Evolutionary conservation across 2,888 invertebrate species (phyloP), one percentile per base, ranked within the genome.

Genomic region (Gymnosoma rotundatum): DNA sequence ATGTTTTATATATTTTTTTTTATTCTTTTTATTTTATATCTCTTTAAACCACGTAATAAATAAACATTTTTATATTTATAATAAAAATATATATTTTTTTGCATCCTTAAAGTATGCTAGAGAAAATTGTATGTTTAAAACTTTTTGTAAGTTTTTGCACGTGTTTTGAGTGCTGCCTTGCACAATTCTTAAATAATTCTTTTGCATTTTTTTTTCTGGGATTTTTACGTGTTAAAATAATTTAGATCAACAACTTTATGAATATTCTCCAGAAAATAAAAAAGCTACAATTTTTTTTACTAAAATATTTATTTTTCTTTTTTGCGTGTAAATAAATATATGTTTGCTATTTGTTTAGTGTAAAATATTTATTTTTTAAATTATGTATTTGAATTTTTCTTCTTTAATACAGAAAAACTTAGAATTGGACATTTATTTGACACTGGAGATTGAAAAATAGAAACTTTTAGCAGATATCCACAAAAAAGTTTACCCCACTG

Each of bases 201-300:
- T 25, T 14, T 25, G 16, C n/a, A n/a, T 25, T 48, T 42, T 32
- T 25, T 1, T 25, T 52, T 69, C 18, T 42, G 14, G 45, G 38
- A 38, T 25, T 61, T 45, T 54, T 70, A 78, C 78, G 70, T 70
- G 78, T 52, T 78, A 36, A 70, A 70, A 78, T 48, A 70, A 32
- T 48, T 20, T 20, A 75, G 10, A 8, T 14, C 7, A 32, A 32
- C 10, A 66, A 32, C 1, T 66, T 50, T 50, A n/a, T 25, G 3
- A 25, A n/a, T 0, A 10, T 21, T 21, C 42, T 45, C 1, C 5
- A 45, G 20, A 42, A 42, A 20, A 25, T 8, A 10, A 18, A 38
- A 12, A n/a, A n/a, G n/a, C 6, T 42, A 42, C 20, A 20, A 20
- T 63, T 63, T 16, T n/a, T 45, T 4, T 25, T 63, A 42, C 0